A percentile compares a stretch with the other conserved stretches of the same genome.
Conservation (phyloP, 2,113 vertebrate genomes). For the Morone chrysops region DNA sequence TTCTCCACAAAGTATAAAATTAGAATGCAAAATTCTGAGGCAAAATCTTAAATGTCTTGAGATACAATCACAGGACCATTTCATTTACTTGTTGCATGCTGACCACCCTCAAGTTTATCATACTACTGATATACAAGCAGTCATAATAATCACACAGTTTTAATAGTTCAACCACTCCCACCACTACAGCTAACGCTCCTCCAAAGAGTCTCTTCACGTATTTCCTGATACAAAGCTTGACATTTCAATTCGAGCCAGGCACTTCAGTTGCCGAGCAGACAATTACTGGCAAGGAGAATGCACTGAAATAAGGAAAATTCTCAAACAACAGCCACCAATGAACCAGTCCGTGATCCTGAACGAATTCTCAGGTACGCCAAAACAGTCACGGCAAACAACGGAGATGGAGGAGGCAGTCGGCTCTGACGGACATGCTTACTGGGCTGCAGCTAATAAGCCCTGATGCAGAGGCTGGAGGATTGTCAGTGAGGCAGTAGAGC, state of each 20-base stretch:
- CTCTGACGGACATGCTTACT: conserved; percentile 47
- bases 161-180: conserved; percentile 16
- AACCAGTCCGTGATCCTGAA: conserved; percentile 37
- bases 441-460: conserved; percentile 37
- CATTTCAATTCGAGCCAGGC: conserved; percentile 63
- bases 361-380: conserved; percentile 14
- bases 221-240: conserved; percentile 49
- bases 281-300: conserved; percentile 41
- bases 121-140: background rate
- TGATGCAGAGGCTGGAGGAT: conserved; percentile 15
- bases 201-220: conserved; percentile 4
- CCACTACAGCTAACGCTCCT: conserved; percentile 24
- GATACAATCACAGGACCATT: background rate
- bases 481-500: background rate
- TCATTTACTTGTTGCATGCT: background rate
- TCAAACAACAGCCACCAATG: conserved; percentile 27
- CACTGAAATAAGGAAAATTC: conserved; percentile 34
- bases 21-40: background rate
- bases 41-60: background rate
- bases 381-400: background rate
- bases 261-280: conserved; percentile 29
- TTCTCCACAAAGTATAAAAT: background rate
- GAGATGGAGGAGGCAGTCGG: conserved; percentile 14
- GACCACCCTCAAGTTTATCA: background rate
- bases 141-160: conserved; percentile 17